These are phyloP conservation scores for Cepaea hortensis DNA, from an alignment of 2,888 invertebrate species.

Conservation along the genomic window DNA sequence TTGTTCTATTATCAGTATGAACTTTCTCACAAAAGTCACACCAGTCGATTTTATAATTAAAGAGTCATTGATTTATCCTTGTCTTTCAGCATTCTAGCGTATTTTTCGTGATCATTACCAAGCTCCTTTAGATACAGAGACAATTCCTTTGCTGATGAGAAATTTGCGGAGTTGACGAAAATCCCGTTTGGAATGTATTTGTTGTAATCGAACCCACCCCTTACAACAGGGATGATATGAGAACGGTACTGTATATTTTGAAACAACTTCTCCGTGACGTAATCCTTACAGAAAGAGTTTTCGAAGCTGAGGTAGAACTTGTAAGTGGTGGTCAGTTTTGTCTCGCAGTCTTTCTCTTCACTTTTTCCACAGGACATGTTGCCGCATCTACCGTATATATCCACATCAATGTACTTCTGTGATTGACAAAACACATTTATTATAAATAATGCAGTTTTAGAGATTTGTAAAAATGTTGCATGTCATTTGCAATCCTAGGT, in stretches of 20 bases:
- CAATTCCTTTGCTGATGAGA: slow-evolving; percentile 10
- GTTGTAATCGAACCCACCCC: slow-evolving; percentile 37
- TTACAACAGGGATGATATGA: slow-evolving; percentile 38
- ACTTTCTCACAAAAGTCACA: slow-evolving; percentile 20
- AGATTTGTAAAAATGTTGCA: no score
- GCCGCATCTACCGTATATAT: slow-evolving; percentile 35
- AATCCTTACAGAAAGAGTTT: slow-evolving; percentile 36
- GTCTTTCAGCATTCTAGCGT: slow-evolving; percentile 39
- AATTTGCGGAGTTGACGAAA: slow-evolving; percentile 23
- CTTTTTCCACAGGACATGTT: not conserved
- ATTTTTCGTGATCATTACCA: slow-evolving; percentile 11
- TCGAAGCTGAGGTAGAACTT: slow-evolving; percentile 42
- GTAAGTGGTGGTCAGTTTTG: slow-evolving; percentile 25
- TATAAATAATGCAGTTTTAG: no score
- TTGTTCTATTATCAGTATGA: not conserved
- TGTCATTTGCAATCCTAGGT: no score
- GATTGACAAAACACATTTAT: not conserved
- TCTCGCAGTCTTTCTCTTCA: not conserved
- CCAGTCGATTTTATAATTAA: not conserved
- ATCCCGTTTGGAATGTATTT: slow-evolving; percentile 18
- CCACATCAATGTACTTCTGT: slow-evolving; percentile 44
- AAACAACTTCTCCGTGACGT: slow-evolving; percentile 40
- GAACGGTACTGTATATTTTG: not conserved
- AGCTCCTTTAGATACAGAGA: slow-evolving; percentile 25
- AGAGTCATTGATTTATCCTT: slow-evolving; percentile 23